These are phyloP conservation scores for Drosophila testacea DNA, from an alignment of 2,888 invertebrate genomes.

Conservation along the genomic window DNA sequence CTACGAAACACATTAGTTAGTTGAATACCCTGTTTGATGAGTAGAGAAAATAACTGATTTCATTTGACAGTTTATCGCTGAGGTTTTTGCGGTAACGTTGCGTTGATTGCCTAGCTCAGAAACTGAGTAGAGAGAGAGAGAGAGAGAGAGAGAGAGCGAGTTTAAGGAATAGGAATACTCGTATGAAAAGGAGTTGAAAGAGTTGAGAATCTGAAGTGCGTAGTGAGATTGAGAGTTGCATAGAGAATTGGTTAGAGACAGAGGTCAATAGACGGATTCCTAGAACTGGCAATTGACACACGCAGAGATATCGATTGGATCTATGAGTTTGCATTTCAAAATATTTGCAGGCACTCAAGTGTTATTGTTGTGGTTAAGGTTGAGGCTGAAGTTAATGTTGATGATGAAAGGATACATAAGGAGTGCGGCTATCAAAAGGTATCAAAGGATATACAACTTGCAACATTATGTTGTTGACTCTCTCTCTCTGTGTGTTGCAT, in stretches of 20 bases:
- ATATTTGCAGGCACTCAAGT: constrained; percentile 59
- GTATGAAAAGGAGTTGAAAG: neutral
- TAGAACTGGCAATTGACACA: constrained; percentile 38
- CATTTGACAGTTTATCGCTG: constrained; percentile 65
- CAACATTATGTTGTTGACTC: neutral
- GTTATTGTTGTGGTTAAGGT: constrained; percentile 6
- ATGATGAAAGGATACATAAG: constrained; percentile 41
- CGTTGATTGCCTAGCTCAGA: constrained; percentile 40
- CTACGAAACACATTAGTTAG: constrained; percentile 8
- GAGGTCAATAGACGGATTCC: constrained; percentile 51
- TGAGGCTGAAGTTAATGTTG: neutral
- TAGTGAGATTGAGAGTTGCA: constrained; percentile 3
- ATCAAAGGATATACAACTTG: neutral
- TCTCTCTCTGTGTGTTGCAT: constrained; percentile 26
- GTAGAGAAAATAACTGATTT: constrained; percentile 42
- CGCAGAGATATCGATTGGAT: constrained; percentile 22
- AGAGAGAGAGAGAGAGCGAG: neutral
- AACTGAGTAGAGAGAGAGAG: neutral
- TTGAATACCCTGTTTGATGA: neutral
- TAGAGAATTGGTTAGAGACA: constrained; percentile 33
- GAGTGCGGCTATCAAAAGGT: constrained; percentile 25
- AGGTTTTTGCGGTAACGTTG: constrained; percentile 54
- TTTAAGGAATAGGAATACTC: neutral
- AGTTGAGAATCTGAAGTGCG: constrained; percentile 18
- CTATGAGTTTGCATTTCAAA: constrained; percentile 48